Evolutionary conservation across 2,888 invertebrate genomes (phyloP).

Genomic region (Melanostoma scalare): DNA sequence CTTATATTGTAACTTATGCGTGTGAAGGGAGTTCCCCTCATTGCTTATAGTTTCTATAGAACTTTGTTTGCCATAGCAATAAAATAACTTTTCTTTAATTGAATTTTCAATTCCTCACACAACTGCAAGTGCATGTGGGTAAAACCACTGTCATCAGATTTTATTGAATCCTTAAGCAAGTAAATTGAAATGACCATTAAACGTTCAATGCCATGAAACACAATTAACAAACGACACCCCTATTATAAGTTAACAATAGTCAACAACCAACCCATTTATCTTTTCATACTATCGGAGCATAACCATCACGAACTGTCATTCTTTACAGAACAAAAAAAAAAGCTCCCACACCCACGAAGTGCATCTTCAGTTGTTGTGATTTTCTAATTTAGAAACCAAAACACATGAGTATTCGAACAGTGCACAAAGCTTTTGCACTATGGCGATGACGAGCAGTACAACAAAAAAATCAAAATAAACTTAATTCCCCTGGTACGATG

Average conservation of each 20-base stretch:
- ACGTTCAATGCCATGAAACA: slow-evolving; percentile 17
- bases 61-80: too few species aligned
- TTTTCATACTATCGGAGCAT: slow-evolving; percentile 32
- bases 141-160: too few species aligned
- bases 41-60: too few species aligned
- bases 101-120: too few species aligned
- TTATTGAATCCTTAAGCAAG: not conserved
- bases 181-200: not conserved
- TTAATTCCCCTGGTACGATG: slow-evolving; percentile 20
- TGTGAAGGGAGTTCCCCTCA: too few species aligned
- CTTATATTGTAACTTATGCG: too few species aligned
- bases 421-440: slow-evolving; percentile 6
- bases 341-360: slow-evolving; percentile 35
- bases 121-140: too few species aligned
- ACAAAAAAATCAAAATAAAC: not conserved
- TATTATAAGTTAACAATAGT: slow-evolving; percentile 20
- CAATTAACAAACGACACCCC: slow-evolving; percentile 14
- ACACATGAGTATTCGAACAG: slow-evolving; percentile 17
- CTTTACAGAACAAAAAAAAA: slow-evolving; percentile 22
- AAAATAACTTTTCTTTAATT: too few species aligned
- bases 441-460: not conserved
- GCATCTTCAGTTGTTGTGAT: slow-evolving; percentile 28
- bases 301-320: slow-evolving; percentile 25
- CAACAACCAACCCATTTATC: slow-evolving; percentile 29
- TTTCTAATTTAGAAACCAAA: slow-evolving; percentile 23